A percentile compares a stretch with the other conserved stretches of the same genome.
These are phyloP conservation scores for Unio pictorum DNA, from an alignment of 2,888 invertebrate species.

Conservation along the genomic window DNA sequence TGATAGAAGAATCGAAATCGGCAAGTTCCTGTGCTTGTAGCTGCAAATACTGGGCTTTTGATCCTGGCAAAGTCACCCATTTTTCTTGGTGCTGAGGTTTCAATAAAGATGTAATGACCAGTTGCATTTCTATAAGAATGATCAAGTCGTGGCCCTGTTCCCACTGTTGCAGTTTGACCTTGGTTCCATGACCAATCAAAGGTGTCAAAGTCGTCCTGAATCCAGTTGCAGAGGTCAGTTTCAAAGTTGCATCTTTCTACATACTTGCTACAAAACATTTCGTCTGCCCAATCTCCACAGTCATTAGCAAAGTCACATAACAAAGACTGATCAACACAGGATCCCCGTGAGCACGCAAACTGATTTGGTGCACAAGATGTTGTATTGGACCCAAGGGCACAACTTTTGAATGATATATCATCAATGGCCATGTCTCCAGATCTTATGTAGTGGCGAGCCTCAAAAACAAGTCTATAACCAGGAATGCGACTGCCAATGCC, in stretches of 20 bases:
- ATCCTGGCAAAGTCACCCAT: slow-evolving; percentile 54
- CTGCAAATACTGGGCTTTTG: slow-evolving; percentile 52
- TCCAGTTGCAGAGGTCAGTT: slow-evolving; percentile 60
- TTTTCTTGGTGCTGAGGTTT: slow-evolving; percentile 47
- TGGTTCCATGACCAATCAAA: slow-evolving; percentile 62
- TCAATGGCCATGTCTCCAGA: slow-evolving; percentile 61
- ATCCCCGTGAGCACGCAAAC: slow-evolving; percentile 50
- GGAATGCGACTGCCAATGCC: slow-evolving; percentile 48
- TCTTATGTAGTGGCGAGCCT: slow-evolving; percentile 41
- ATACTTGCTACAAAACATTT: slow-evolving; percentile 49
- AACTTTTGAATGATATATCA: slow-evolving; percentile 58
- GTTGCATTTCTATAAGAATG: slow-evolving; percentile 55
- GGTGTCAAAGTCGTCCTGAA: slow-evolving; percentile 55
- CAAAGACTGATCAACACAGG: slow-evolving; percentile 52
- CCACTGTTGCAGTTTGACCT: slow-evolving; percentile 50
- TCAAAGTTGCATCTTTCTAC: slow-evolving; percentile 62
- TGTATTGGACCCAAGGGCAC: slow-evolving; percentile 30
- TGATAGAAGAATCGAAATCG: slow-evolving; percentile 63
- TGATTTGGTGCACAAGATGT: slow-evolving; percentile 49
- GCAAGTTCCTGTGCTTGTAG: slow-evolving; percentile 38
- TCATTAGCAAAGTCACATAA: slow-evolving; percentile 65
- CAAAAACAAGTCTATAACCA: slow-evolving; percentile 59
- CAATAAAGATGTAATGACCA: slow-evolving; percentile 65
- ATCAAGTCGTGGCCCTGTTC: slow-evolving; percentile 61
- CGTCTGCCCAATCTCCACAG: slow-evolving; percentile 65